Evolutionary conservation across 2,113 vertebrate species (phyloP), one percentile per base, ranked within the genome.

Genomic region (Girardinichthys multiradiatus): DNA sequence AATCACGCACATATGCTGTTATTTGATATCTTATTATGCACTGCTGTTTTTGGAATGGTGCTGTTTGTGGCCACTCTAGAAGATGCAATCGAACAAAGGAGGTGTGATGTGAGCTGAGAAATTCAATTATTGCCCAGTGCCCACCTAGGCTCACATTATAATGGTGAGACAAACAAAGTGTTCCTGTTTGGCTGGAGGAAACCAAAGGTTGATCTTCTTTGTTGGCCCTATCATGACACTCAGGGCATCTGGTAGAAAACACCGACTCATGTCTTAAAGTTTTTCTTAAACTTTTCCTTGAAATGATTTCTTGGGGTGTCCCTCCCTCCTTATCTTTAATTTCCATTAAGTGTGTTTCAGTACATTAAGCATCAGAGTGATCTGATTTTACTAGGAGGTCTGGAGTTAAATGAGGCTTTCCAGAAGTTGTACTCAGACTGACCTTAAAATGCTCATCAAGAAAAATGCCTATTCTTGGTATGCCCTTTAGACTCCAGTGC

Each of bases 331-430:
- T 68, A 57, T 74, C 69, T 72, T 80, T 72, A 88, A 83, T 92
- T 93, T 68, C 87, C 86, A 90, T 92, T 91, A 91, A 87, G 70
- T 62, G 62, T 67, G 77, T 88, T 89, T 82, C 82, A 82, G 84
- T 80, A 92, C 87, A 91, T 93, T 93, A 93, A 91, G 74, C 76
- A 85, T 60, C 21, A 71, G 92, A 90, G 86, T 82, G 91, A 93
- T 92, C 90, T 88, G 85, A 90, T 91, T 89, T 86, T 66, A 74
- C 81, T 58, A 84, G 88, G 82, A 81, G 80, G 69, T 88, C 72
- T 64, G 1, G 79, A 86, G 90, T 91, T 91, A 91, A 94, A 92
- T 87, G 89, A 91, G 70, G 82, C 90, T 92, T 92, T 92, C 68
- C 88, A 48, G 78, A 83, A 84, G 83, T 87, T 89, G 10, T 8